Conservation (phyloP, 2,888 invertebrate genomes). For the Drosophila neutralis region DNA sequence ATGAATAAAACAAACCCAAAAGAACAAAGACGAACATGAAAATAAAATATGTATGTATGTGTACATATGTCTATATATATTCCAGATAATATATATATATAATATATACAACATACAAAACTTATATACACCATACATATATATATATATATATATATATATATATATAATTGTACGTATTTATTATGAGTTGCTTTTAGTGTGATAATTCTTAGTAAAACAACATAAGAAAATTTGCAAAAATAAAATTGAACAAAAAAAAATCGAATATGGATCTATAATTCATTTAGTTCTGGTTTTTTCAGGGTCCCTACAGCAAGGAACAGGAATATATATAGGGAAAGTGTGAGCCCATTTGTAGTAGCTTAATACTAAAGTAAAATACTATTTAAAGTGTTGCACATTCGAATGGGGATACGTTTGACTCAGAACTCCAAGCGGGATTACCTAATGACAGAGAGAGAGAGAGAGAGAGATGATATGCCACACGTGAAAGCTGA, state of each 20-base stretch:
- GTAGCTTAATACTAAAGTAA: conserved; percentile 53
- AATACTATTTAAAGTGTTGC: conserved; percentile 43
- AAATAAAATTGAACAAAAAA: conserved; percentile 50
- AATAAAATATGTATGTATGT: conserved; percentile 18
- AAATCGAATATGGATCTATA: background rate
- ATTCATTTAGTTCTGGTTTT: background rate
- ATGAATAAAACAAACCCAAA: background rate
- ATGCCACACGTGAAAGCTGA: conserved; percentile 29
- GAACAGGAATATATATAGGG: conserved; percentile 28
- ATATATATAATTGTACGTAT: conserved; percentile 58
- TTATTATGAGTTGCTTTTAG: conserved; percentile 78
- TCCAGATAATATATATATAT: conserved; percentile 25
- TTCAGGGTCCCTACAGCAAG: background rate
- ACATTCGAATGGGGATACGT: conserved; percentile 7
- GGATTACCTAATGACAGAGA: conserved; percentile 8
- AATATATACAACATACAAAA: conserved; percentile 30
- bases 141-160: conserved; percentile 6
- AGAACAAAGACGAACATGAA: conserved; percentile 14
- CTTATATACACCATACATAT: conserved; percentile 43
- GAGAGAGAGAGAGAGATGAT: conserved; percentile 23
- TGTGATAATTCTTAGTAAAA: conserved; percentile 74
- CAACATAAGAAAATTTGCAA: conserved; percentile 48
- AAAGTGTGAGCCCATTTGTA: conserved; percentile 6
- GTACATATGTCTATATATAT: conserved; percentile 20
- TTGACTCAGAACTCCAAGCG: conserved; percentile 19